phyloP scores from a whole-genome alignment of 2,113 vertebrate genomes.

The Tetrao urogallus region DNA sequence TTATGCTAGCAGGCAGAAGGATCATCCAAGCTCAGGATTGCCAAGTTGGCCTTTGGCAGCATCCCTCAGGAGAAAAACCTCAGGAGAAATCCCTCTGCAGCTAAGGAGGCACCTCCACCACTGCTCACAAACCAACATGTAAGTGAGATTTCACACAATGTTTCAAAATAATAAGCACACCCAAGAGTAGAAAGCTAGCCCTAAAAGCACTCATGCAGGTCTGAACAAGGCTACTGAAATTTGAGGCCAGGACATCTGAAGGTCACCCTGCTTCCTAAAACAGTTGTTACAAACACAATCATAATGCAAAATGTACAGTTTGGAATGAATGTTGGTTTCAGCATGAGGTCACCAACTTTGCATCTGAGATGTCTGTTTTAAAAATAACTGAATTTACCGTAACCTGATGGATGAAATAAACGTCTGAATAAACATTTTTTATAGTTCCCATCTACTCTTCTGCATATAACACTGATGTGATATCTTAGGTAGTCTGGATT shows the following conservation, averaged over 20 bases:
- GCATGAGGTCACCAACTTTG: not conserved
- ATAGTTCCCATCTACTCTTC: not conserved
- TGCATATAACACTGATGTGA: not conserved
- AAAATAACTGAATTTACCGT: not conserved
- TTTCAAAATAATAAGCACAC: not conserved
- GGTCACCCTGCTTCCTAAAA: not conserved
- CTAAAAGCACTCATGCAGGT: not conserved
- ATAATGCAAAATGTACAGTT: not conserved
- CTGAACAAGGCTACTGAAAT: not conserved
- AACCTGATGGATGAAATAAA: not conserved
- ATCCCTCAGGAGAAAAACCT: not conserved
- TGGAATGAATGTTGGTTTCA: not conserved
- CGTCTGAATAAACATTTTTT: not conserved
- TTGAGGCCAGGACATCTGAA: not conserved
- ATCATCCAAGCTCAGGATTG: not conserved
- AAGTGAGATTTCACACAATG: rapidly evolving
- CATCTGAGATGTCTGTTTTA: not conserved
- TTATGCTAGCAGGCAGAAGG: rapidly evolving
- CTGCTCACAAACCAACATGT: not conserved
- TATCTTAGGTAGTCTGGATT: not conserved
- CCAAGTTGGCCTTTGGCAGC: not conserved
- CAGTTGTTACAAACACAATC: not conserved
- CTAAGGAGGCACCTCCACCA: not conserved
- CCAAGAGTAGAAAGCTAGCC: not conserved
- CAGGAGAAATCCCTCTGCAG: not conserved